Conservation (phyloP, 2,113 vertebrate species). For the Clarias magur region DNA sequence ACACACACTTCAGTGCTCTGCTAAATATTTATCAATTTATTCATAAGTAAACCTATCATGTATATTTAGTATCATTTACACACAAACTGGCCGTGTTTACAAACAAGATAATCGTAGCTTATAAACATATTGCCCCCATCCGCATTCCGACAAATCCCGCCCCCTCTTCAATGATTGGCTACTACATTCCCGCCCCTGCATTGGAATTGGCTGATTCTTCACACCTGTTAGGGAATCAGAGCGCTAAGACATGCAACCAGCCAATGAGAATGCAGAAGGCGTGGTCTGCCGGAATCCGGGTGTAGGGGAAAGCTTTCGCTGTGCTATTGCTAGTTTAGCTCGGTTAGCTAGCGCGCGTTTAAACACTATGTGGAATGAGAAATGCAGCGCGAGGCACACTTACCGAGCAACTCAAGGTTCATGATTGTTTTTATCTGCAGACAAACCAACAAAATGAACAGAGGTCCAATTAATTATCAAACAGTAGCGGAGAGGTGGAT, state of each 20-base stretch:
- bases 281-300: neutral
- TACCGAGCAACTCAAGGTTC: slow-evolving; percentile 79
- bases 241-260: neutral
- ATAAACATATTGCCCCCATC: neutral
- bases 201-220: neutral
- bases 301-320: neutral
- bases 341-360: neutral
- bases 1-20: neutral
- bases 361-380: neutral
- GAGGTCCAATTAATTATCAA: neutral
- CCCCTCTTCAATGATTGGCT: neutral
- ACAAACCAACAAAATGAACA: neutral
- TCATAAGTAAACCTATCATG: neutral
- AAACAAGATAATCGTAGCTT: neutral
- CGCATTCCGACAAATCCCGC: neutral
- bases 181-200: neutral
- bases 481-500: neutral
- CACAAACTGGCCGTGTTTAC: neutral
- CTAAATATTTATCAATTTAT: neutral
- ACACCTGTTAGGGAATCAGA: neutral
- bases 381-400: slow-evolving; percentile 20
- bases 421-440: slow-evolving; percentile 53
- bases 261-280: neutral
- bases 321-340: neutral
- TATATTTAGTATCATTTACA: no score